phyloP scores from a whole-genome alignment of 1,140 invertebrate species.

The Drosophila truncata region DNA sequence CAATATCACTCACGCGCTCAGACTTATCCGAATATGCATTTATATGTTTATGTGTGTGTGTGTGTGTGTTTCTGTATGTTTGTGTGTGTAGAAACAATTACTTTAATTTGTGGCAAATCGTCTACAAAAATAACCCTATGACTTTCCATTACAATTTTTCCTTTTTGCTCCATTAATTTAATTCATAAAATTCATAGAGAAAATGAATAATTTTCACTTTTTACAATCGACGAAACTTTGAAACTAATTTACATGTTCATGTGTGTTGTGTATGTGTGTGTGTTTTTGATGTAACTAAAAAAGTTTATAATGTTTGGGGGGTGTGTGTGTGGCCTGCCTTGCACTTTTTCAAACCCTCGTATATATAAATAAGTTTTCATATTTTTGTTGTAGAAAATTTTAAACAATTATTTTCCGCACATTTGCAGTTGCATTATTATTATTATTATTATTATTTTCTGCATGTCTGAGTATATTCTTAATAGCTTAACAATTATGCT shows the following conservation, averaged over 20 bases:
- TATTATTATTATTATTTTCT: constrained; percentile 34
- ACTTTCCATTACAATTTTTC: constrained; percentile 8
- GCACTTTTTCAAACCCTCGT: constrained; percentile 43
- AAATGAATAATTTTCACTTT: constrained; percentile 43
- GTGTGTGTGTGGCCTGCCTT: constrained; percentile 50
- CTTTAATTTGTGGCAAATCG: constrained; percentile 16
- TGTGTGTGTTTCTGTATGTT: constrained; percentile 31
- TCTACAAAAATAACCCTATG: constrained; percentile 26
- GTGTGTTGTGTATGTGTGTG: constrained; percentile 24
- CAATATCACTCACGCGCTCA: constrained; percentile 85
- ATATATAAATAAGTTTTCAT: constrained; percentile 49
- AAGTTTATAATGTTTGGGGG: constrained; percentile 43
- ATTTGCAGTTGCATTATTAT: constrained; percentile 28
- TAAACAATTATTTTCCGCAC: constrained; percentile 52
- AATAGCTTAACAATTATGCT: constrained; percentile 72
- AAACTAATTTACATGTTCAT: constrained; percentile 49
- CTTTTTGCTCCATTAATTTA: constrained; percentile 26
- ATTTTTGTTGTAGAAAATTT: constrained; percentile 65
- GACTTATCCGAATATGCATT: constrained; percentile 85
- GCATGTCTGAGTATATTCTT: constrained; percentile 76
- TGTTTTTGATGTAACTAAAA: constrained; percentile 39
- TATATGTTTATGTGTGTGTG: constrained; percentile 50
- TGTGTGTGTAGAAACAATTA: constrained; percentile 26
- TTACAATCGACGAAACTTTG: constrained; percentile 55
- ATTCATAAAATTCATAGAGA: constrained; percentile 38